phyloP scores from a whole-genome alignment of 2,797 vertebrate genomes.

The Lithobates sylvaticus region DNA sequence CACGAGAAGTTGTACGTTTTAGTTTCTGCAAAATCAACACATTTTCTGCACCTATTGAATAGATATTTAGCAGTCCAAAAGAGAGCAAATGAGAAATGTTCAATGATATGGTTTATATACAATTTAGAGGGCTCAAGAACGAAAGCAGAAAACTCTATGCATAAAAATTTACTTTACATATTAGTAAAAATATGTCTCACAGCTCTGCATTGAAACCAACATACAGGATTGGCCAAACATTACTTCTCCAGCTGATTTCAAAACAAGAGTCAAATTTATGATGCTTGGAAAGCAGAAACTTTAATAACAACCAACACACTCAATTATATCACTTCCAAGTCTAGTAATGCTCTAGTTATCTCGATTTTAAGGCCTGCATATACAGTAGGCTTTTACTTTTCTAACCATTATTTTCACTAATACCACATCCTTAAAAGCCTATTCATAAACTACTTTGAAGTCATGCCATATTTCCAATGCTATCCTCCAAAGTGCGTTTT shows the following conservation, averaged over 20 bases:
- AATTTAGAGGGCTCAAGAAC: neutral
- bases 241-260: neutral
- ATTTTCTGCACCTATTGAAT: too few relatives aligned
- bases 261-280: neutral
- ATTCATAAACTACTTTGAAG: constrained; percentile 46
- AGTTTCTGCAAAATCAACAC: too few relatives aligned
- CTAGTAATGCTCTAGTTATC: constrained; percentile 29
- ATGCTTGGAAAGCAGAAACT: neutral
- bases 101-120: neutral
- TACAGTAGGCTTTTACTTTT: constrained; percentile 33
- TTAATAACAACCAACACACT: constrained; percentile 20
- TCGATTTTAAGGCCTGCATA: constrained; percentile 21
- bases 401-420: constrained; percentile 44
- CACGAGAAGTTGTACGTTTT: too few relatives aligned
- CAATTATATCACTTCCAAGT: constrained; percentile 23
- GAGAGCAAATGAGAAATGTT: too few relatives aligned
- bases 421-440: constrained; percentile 40
- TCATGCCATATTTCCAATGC: constrained; percentile 24
- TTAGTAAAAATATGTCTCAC: neutral
- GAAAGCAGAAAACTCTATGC: neutral
- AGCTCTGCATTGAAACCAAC: neutral
- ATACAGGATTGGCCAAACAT: neutral
- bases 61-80: too few relatives aligned
- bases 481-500: constrained; percentile 35
- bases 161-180: neutral